Base-by-base conservation (phyloP, 1,140 invertebrate genomes). In the Steinernema feltiae region DNA sequence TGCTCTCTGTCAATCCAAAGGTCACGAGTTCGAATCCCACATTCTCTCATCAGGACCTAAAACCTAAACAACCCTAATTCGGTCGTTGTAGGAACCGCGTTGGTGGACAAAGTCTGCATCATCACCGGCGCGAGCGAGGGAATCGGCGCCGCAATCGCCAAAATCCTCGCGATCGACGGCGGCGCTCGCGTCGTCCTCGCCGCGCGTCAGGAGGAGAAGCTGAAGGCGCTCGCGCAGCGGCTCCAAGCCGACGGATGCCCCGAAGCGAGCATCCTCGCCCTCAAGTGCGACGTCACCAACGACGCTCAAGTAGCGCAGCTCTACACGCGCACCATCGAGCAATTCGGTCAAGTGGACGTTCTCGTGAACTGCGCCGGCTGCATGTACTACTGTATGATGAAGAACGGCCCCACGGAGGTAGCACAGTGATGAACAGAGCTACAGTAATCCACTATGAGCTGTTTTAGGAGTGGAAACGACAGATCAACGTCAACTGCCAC, bases 311-410 rank as follows among this genome's bases (percentile, higher is more conserved):
- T 82, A 21, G 24, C 72, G 32, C 31, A 69, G n/a, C 29, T 83
- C 70, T 74, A 76, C 35, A 1, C 30, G 7, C 53, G 69, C 46
- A 75, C 75, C 46, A 31, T 83, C 1, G 32, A 80, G 15, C 32
- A 41, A 29, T 83, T 88, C 48, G 88, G 88, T n/a, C 82, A 86
- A 70, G 82, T 88, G 32, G 88, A 89, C 78, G 86, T 88, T 32
- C 72, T 89, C 15, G 86, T 89, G n/a, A 89, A 89, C 80, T 86
- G 85, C 81, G 88, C 88, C 74, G 88, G 88, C 3, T 81, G 86
- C 17, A 88, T 89, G 88, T 88, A 87, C 74, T 88, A 88, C 77
- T 86, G 85, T 0, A 73, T 86, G 78, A 86, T 87, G 84, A 87
- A 87, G 71, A 88, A 88, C 75, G 63, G 87, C 21, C 81, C 87